These are phyloP conservation scores for Enoplosus armatus DNA, from an alignment of 2,797 vertebrate species.

Conservation along the genomic window DNA sequence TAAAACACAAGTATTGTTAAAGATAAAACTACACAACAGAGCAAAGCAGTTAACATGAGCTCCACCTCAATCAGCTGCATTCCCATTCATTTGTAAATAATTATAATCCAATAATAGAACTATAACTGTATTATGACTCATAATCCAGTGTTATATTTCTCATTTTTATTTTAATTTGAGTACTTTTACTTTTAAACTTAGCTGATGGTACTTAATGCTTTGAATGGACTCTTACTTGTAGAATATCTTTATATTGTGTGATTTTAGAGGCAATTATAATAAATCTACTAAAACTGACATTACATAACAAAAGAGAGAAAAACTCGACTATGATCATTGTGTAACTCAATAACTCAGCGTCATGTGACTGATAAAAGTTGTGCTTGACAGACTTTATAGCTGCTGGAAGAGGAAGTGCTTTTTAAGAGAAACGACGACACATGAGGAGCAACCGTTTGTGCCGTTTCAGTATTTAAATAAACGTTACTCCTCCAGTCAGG, in stretches of 20 bases:
- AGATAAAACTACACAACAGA: background rate
- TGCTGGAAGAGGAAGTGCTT: conserved; percentile 5
- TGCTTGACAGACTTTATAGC: background rate
- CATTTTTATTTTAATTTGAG: too few relatives aligned
- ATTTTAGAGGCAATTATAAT: background rate
- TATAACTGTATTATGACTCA: background rate
- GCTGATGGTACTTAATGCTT: too few relatives aligned
- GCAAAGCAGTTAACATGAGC: background rate
- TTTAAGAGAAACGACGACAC: background rate
- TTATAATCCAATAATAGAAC: background rate
- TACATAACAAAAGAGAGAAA: too few relatives aligned
- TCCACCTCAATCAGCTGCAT: background rate
- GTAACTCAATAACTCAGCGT: conserved; percentile 3
- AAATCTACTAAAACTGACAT: too few relatives aligned
- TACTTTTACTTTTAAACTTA: background rate
- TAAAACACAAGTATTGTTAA: too few relatives aligned
- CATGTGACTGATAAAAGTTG: conserved; percentile 52
- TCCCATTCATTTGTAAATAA: background rate
- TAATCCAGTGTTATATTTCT: too few relatives aligned
- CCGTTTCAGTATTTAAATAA: background rate
- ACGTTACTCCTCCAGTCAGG: too few relatives aligned
- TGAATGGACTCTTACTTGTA: background rate
- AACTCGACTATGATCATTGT: conserved; percentile 1
- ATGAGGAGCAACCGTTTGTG: background rate
- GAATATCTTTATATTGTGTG: background rate